Conservation (phyloP, 2,797 vertebrate species). For the Phylloscopus collybita region DNA sequence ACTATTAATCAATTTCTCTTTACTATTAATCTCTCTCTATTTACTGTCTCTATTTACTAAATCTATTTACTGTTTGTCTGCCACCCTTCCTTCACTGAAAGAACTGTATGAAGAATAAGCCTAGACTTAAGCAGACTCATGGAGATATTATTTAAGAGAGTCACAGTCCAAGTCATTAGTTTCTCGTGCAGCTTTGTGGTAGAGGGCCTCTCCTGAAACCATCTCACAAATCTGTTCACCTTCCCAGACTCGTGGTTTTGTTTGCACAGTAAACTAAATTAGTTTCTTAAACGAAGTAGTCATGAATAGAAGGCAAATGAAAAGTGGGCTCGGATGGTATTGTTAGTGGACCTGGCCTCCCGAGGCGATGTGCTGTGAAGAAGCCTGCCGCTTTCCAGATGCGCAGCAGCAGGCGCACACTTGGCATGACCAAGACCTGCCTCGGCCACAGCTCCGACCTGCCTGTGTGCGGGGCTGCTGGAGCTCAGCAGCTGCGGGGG, state of each 20-base stretch:
- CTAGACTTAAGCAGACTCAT: not conserved
- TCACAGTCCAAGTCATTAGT: not conserved
- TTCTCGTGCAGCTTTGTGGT: not conserved
- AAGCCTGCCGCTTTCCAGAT: constrained; percentile 4
- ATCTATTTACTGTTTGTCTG: not conserved
- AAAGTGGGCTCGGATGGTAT: not conserved
- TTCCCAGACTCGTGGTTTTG: not conserved
- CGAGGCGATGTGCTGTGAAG: not conserved
- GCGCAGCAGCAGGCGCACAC: not conserved
- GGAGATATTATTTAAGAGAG: not conserved
- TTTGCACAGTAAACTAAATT: constrained; percentile 28
- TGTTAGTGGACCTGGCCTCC: not conserved
- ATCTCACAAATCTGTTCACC: not conserved
- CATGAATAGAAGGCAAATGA: constrained; percentile 30
- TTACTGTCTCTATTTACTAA: not conserved
- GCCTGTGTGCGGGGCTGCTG: not conserved
- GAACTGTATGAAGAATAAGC: not conserved
- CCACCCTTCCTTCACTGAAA: not conserved
- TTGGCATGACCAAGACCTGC: not conserved
- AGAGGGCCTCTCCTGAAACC: not conserved
- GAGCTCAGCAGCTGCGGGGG: not conserved
- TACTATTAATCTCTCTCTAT: not conserved
- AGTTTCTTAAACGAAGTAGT: not conserved
- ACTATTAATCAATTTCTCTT: not conserved
- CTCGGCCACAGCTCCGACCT: not conserved